Percentiles rank a stretch among this genome's conserved stretches.
Conservation (phyloP, 2,888 invertebrate genomes). For the Ypsolopha sequella region DNA sequence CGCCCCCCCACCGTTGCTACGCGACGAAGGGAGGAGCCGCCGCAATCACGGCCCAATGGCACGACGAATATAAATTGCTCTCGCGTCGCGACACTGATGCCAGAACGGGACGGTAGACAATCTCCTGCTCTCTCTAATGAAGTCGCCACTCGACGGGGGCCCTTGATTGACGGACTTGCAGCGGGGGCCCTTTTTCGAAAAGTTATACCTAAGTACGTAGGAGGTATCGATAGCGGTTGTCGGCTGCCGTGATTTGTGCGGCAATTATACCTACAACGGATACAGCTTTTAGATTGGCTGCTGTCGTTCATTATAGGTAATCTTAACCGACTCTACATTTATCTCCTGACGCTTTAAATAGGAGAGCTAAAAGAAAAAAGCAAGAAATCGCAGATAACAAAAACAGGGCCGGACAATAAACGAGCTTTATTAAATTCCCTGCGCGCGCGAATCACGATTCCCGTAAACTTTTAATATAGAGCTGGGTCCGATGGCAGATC, state of each 20-base stretch:
- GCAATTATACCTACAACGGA: constrained; percentile 26
- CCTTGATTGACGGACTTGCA: constrained; percentile 58
- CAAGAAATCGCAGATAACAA: constrained; percentile 1
- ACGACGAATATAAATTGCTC: constrained; percentile 72
- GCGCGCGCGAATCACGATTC: constrained; percentile 37
- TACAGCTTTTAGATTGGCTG: constrained; percentile 26
- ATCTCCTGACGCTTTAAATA: not conserved
- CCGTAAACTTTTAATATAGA: constrained; percentile 30
- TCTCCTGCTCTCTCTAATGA: constrained; percentile 57
- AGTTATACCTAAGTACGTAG: constrained; percentile 34
- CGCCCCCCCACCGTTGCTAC: constrained; percentile 68
- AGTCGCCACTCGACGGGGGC: constrained; percentile 52
- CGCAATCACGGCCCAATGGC: constrained; percentile 71
- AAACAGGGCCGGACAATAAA: constrained; percentile 12
- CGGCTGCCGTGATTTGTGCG: constrained; percentile 46
- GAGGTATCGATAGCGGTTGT: constrained; percentile 38
- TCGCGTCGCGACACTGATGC: constrained; percentile 56
- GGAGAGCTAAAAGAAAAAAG: not conserved
- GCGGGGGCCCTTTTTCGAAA: constrained; percentile 52
- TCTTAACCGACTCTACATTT: not conserved
- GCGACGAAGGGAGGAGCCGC: constrained; percentile 75
- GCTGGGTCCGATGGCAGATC: constrained; percentile 44
- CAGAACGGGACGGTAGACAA: constrained; percentile 32
- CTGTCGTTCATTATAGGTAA: not conserved
- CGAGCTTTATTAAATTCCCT: constrained; percentile 49